Conservation (phyloP, 2,888 invertebrate genomes). For the Lithophane leautieri region DNA sequence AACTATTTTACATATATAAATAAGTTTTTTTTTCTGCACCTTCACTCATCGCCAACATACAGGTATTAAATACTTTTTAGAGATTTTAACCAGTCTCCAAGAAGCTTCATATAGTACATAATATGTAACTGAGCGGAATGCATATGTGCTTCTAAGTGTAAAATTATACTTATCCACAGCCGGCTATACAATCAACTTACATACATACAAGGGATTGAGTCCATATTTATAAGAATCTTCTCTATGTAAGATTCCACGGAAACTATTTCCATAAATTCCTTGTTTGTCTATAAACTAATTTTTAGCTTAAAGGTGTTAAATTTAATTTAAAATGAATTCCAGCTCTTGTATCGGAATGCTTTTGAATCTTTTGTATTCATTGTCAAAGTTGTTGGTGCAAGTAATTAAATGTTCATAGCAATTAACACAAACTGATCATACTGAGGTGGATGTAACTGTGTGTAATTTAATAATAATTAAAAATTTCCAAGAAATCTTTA, state of each 20-base stretch:
- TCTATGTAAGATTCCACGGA: neutral
- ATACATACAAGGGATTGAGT: neutral
- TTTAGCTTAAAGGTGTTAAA: conserved; percentile 78
- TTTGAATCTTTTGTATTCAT: conserved; percentile 52
- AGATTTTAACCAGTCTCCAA: neutral
- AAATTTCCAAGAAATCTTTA: neutral
- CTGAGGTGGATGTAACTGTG: conserved; percentile 1
- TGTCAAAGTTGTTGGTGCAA: conserved; percentile 40
- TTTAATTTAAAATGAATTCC: conserved; percentile 78
- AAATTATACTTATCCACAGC: neutral
- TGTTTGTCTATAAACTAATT: conserved; percentile 31
- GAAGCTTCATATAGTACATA: neutral
- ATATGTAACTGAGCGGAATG: neutral
- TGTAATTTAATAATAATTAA: conserved; percentile 6
- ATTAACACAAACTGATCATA: conserved; percentile 37
- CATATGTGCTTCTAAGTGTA: neutral
- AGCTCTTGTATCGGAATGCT: conserved; percentile 51
- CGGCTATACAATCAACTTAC: neutral
- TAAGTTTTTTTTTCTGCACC: conserved; percentile 31
- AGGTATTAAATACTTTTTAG: neutral
- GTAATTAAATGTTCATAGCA: conserved; percentile 43
- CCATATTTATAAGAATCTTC: neutral
- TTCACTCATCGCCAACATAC: conserved; percentile 14
- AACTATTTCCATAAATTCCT: conserved; percentile 3
- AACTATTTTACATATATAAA: conserved; percentile 45